Evolutionary conservation across 2,888 invertebrate genomes (phyloP).

Genomic region (Parasteatoda lunata): DNA sequence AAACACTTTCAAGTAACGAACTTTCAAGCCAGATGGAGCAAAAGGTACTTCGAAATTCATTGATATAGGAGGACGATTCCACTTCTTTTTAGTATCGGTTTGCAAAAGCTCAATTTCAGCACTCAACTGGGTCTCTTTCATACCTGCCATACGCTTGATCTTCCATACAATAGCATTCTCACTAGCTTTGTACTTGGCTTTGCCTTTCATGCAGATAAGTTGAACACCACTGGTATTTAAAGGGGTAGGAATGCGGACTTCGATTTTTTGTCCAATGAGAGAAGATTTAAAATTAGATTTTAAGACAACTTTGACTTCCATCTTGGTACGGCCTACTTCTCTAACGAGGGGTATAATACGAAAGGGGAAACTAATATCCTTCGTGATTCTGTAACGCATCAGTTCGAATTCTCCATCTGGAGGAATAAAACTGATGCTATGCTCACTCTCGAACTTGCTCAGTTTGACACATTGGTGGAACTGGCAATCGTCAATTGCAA

Average conservation of each 20-base stretch:
- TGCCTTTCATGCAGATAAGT: slow-evolving; percentile 98
- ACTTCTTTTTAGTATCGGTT: slow-evolving; percentile 98
- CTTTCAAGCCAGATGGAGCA: slow-evolving; percentile 99
- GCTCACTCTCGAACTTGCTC: slow-evolving; percentile 99
- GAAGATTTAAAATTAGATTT: slow-evolving; percentile 99
- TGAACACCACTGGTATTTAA: slow-evolving; percentile 99
- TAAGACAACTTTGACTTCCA: slow-evolving; percentile 99
- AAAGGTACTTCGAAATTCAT: slow-evolving; percentile 99
- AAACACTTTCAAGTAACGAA: slow-evolving; percentile 98
- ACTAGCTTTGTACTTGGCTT: slow-evolving; percentile 99
- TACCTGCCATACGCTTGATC: slow-evolving; percentile 80
- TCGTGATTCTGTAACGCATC: slow-evolving; percentile 99
- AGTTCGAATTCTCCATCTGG: slow-evolving; percentile 99
- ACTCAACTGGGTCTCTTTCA: slow-evolving; percentile 99
- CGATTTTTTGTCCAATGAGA: slow-evolving; percentile 97
- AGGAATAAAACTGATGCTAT: slow-evolving; percentile 99
- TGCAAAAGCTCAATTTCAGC: slow-evolving; percentile 99
- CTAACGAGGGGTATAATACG: slow-evolving; percentile 98
- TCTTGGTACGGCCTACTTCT: slow-evolving; percentile 98
- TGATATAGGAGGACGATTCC: slow-evolving; percentile 99
- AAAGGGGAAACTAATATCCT: slow-evolving; percentile 99
- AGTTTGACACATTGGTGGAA: slow-evolving; percentile 99
- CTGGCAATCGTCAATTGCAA: slow-evolving; percentile 99
- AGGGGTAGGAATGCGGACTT: slow-evolving; percentile 98
- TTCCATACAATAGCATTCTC: slow-evolving; percentile 99